Base-by-base conservation (phyloP, 2,113 vertebrate species). In the Talpa occidentalis region DNA sequence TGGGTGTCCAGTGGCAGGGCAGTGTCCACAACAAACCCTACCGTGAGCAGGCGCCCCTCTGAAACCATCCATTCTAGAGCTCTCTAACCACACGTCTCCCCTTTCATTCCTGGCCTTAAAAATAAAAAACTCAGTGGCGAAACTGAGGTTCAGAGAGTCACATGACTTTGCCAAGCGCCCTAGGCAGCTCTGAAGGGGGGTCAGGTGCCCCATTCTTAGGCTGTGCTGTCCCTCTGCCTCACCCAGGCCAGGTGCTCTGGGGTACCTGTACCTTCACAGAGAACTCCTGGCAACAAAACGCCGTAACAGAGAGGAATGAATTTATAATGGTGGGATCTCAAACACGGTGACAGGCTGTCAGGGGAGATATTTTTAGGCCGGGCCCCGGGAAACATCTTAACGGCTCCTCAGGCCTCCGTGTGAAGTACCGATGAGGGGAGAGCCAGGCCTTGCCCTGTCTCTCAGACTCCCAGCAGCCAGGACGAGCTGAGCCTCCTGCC, bases 351-450 rank as follows among this genome's bases (percentile, higher is more conserved):
- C 94, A 96, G 92, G 92, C 77, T 97, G 96, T 97, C 96, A 96
- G 74, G 97, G 95, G 95, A 96, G 96, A 95, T 97, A 95, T 97
- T 96, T 97, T 97, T 96, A 97, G 96, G 92, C 74, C 37, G 35
- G 91, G 83, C 94, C 54, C 21, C 2, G 2, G 82, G 90, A 96
- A 95, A 96, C 90, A 95, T 93, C 94, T 92, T 62, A 95, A 96
- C 88, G 2, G 54, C 54, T 93, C 60, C 72, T 88, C 32, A n/a
- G 80, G 79, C 83, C 74, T 91, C 59, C 4, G 16, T n/a, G 42
- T 90, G 76, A 93, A 82, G 80, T 80, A 85, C 93, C 86, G 82
- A 93, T 54, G 94, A 95, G 91, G 90, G 54, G 12, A 6, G 24
- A 14, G 35, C 83, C 24, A 1, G 0, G 37, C 3, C 42, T 15